Base-by-base conservation (phyloP, 2,797 vertebrate genomes). In the Propithecus deckenii region DNA sequence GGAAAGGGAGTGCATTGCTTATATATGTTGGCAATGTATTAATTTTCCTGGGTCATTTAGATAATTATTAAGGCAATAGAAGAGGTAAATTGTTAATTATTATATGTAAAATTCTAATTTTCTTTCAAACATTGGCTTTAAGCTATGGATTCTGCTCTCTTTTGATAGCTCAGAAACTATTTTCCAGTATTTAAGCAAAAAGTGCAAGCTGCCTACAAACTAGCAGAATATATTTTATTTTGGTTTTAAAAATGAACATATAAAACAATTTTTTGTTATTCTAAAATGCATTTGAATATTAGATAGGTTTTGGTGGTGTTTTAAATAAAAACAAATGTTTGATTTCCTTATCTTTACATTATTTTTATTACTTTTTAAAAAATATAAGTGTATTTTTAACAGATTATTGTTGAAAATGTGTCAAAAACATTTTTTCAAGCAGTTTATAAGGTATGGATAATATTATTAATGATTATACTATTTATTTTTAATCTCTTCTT, bases 261-360 rank as follows among this genome's bases (percentile, higher is more conserved):
- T 12, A 89, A 50, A 93, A 89, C 83, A 86, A 86, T 61, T 85
- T 93, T 89, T 32, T 90, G 8, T 83, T 88, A 79, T 2, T 92
- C 11, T 93, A 87, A 97, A 95, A 76, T 74, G 46, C 0, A 95
- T 89, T 59, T 93, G 30, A 63, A 89, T 76, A 86, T 94, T 80
- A 85, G 30, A 38, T 67, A 96, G 88, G 80, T 79, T 10, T 88
- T 86, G 30, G 12, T 69, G 32, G 13, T 75, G 4, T 32, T 96
- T 97, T 95, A 89, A 95, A 38, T 61, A 79, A 91, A 69, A 78
- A 80, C 25, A 94, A 79, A 63, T 67, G 1, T 61, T 90, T 71
- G 7, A 96, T 28, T 91, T 92, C 8, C 41, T 95, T 85, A 80
- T 94, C n/a, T 84, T 88, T 59, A 79, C 48, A 93, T 91, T 95